A percentile compares a stretch with the other conserved stretches of the same genome.
phyloP scores from a whole-genome alignment of 2,113 vertebrate species.

The Ctenodactylus gundi region DNA sequence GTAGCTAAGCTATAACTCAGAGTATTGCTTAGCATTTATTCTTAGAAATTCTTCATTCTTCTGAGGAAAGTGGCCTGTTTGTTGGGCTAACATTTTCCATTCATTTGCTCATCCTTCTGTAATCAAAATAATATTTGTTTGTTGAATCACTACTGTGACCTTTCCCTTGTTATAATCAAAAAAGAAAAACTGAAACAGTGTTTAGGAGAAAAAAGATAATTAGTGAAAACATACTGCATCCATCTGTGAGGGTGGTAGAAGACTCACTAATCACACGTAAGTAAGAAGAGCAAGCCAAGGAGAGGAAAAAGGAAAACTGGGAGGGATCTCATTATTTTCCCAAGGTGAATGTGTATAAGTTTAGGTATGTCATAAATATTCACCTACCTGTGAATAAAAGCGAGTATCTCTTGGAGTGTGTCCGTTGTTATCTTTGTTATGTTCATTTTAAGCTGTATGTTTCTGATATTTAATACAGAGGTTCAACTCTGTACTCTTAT shows the following conservation, averaged over 20 bases:
- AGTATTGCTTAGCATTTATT: neutral
- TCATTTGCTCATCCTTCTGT: neutral
- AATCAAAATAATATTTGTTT: too few species aligned
- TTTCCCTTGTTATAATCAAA: neutral
- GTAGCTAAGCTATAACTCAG: neutral
- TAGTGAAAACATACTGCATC: constrained; percentile 16
- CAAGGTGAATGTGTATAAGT: neutral
- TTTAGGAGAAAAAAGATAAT: neutral
- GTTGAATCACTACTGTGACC: neutral
- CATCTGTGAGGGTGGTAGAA: neutral
- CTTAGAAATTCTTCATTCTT: neutral
- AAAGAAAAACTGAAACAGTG: neutral
- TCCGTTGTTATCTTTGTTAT: neutral
- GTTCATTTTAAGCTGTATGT: neutral
- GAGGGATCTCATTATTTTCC: neutral
- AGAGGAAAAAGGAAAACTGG: neutral
- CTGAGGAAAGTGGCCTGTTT: neutral
- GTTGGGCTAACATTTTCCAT: neutral
- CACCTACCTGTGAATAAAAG: neutral
- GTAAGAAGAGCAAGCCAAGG: neutral
- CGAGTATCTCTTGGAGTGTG: neutral
- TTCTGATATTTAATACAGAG: neutral
- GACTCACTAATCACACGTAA: neutral
- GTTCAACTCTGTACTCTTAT: neutral
- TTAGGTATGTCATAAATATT: neutral